Conservation (phyloP, 64 coral and sea anemone species). For the Pocillopora verrucosa region DNA sequence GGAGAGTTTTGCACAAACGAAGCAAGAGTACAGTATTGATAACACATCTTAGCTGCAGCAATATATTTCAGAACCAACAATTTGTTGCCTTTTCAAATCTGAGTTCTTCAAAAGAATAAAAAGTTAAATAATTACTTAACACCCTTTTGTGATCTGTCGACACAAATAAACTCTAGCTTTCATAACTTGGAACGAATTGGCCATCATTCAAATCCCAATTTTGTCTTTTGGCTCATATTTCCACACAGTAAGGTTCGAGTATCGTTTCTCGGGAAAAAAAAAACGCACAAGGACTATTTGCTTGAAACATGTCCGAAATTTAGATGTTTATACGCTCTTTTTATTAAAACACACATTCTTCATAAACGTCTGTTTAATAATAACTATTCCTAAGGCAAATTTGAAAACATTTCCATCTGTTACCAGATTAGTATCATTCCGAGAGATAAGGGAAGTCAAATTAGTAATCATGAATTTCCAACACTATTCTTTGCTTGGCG, state of each 20-base stretch:
- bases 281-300: neutral
- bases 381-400: constrained; percentile 4
- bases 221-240: too few species aligned
- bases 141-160: too few species aligned
- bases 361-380: neutral
- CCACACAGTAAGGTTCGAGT: neutral
- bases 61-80: too few species aligned
- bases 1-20: too few species aligned
- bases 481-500: constrained; percentile 1
- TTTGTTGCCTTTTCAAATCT: too few species aligned
- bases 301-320: neutral
- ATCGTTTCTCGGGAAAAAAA: neutral
- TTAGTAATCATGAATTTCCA: constrained; percentile 10
- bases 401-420: constrained; percentile 6
- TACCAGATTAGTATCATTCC: neutral
- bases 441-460: neutral
- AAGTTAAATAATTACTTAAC: too few species aligned
- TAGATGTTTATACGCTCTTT: neutral
- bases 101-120: too few species aligned
- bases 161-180: too few species aligned
- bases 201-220: too few species aligned
- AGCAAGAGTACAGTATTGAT: too few species aligned
- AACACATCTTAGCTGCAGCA: too few species aligned
- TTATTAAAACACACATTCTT: neutral
- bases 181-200: too few species aligned